phyloP scores from a whole-genome alignment of 1,140 invertebrate genomes.

The Lasioglossum baleicum region DNA sequence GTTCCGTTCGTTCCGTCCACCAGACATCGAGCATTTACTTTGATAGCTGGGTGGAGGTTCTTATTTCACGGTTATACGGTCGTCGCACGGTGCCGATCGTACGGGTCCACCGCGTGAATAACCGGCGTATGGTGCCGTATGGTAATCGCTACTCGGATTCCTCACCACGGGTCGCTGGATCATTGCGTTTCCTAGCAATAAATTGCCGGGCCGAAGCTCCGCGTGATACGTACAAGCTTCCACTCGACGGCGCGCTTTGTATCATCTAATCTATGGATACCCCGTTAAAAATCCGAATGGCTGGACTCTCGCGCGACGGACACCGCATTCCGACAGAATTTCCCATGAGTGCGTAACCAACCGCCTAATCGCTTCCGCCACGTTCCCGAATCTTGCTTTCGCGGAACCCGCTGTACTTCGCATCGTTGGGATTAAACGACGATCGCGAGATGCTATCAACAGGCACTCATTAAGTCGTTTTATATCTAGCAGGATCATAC shows the following conservation, averaged over 20 bases:
- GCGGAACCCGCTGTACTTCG: background rate
- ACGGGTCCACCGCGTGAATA: conserved; percentile 35
- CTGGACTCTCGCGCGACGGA: conserved; percentile 19
- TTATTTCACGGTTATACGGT: conserved; percentile 29
- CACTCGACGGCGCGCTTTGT: conserved; percentile 42
- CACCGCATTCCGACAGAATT: conserved; percentile 47
- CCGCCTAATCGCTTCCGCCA: conserved; percentile 41
- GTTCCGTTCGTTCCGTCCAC: no score
- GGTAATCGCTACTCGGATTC: conserved; percentile 58
- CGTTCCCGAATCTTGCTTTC: conserved; percentile 22
- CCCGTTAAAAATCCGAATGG: conserved; percentile 47
- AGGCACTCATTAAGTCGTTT: no score
- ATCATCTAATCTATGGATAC: conserved; percentile 51
- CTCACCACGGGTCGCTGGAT: conserved; percentile 52
- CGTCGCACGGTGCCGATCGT: conserved; percentile 34
- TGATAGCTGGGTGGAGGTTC: conserved; percentile 33
- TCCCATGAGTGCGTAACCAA: conserved; percentile 14
- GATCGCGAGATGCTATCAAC: no score
- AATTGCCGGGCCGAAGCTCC: conserved; percentile 46
- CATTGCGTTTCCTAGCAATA: conserved; percentile 59
- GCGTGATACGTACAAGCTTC: conserved; percentile 54
- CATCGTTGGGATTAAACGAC: no score
- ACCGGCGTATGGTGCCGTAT: conserved; percentile 45
- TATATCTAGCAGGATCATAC: no score
- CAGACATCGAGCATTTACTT: conserved; percentile 11